phyloP scores from a whole-genome alignment of 2,797 vertebrate species.

The Alfaro cultratus region DNA sequence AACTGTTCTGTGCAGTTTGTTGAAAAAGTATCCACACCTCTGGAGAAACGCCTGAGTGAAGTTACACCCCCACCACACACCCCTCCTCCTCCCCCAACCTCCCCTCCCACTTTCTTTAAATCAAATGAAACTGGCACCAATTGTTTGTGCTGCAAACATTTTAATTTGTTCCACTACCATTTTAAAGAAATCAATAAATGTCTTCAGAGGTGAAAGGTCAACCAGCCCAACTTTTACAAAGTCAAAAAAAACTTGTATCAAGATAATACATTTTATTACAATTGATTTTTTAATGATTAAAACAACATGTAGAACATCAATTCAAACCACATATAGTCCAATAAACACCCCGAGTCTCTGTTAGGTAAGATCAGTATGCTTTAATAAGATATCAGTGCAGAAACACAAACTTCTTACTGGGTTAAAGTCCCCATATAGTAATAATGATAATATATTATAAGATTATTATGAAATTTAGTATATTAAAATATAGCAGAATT shows the following conservation, averaged over 20 bases:
- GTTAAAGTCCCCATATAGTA: slow-evolving; percentile 90
- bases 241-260: too few species aligned
- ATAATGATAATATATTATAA: slow-evolving; percentile 83
- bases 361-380: slow-evolving; percentile 90
- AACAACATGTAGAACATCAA: not conserved
- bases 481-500: slow-evolving; percentile 85
- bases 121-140: too few species aligned
- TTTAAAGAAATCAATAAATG: too few species aligned
- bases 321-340: not conserved
- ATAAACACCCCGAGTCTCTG: slow-evolving; percentile 18
- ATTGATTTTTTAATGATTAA: not conserved
- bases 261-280: not conserved
- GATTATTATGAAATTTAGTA: slow-evolving; percentile 87
- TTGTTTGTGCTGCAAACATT: too few species aligned
- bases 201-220: too few species aligned
- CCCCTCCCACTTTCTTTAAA: too few species aligned
- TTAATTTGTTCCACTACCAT: too few species aligned
- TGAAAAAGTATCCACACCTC: not conserved
- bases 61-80: too few species aligned
- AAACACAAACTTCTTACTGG: slow-evolving; percentile 93
- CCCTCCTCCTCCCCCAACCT: too few species aligned
- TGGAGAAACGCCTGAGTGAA: not conserved
- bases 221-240: too few species aligned
- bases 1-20: not conserved
- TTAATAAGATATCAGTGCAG: slow-evolving; percentile 99